Evolutionary conservation across 2,113 vertebrate genomes (phyloP), one percentile per base, ranked within the genome.

Genomic region (Acanthisitta chloris): DNA sequence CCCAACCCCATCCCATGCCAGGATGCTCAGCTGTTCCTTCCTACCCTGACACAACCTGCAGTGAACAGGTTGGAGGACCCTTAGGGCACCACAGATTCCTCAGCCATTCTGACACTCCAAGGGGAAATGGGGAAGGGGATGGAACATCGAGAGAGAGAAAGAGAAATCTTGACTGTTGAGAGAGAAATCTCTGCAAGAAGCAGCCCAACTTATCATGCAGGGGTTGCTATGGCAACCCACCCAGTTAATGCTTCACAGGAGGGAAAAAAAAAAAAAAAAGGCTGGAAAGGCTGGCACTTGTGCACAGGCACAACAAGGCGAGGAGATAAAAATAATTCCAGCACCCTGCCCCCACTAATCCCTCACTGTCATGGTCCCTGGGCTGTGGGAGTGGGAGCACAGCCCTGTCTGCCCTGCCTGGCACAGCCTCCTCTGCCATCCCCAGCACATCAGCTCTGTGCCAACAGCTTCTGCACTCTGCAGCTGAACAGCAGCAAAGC

Each of bases 171-270:
- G 85, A 57, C 14, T 19, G 90, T 19, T 3, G 76, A 86, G 65
- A 55, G 64, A 93, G 71, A 48, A 80, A 96, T 95, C 89, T 85
- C 97, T 80, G 90, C 67, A 83, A 93, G 91, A 66, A 76, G 88
- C 88, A 86, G 90, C 86, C 77, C 74, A 77, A 62, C 24, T 92
- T 74, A 65, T 54, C 82, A 36, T 90, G 85, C 16, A 2, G 54
- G 86, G 46, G 97, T 97, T 97, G 95, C 97, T 92, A 97, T 97
- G 81, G 96, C 93, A 97, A 97, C 97, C 88, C 85, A 45, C 91
- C 88, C 93, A 93, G 85, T 95, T 92, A 84, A 86, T 81, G 94
- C 93, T 93, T 93, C 83, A 54, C 11, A 38, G 73, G 70, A 36
- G 21, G 25, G 1, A 9, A 17, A 40, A 25, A 24, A 18, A 31